Percentiles rank a stretch among this genome's conserved stretches.
These are phyloP conservation scores for Epinephelus lanceolatus DNA, from an alignment of 2,113 vertebrate species.

Conservation along the genomic window DNA sequence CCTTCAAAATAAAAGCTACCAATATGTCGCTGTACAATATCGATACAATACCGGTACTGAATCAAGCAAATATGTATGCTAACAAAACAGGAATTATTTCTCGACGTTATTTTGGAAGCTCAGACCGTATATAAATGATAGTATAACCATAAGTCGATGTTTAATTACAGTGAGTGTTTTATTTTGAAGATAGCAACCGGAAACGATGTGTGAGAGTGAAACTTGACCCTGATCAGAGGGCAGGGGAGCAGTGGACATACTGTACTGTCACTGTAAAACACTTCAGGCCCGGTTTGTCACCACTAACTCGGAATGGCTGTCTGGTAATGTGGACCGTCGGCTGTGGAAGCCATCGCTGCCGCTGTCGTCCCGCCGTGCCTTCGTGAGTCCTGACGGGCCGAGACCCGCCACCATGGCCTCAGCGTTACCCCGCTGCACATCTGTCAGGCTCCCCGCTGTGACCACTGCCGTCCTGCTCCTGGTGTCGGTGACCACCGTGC, in stretches of 20 bases:
- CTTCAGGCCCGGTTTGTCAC: not conserved
- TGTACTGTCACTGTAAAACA: not conserved
- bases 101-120: accelerated
- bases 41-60: no score
- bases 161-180: not conserved
- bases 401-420: conserved; percentile 67
- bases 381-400: conserved; percentile 58
- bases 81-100: not conserved
- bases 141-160: not conserved
- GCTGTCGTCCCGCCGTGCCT: conserved; percentile 70
- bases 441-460: conserved; percentile 75
- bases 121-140: accelerated
- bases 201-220: conserved; percentile 19
- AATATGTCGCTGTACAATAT: no score
- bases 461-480: conserved; percentile 72
- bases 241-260: not conserved
- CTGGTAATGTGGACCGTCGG: conserved; percentile 51
- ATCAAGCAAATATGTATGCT: not conserved
- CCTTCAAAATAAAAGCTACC: conserved; percentile 51
- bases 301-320: conserved; percentile 32
- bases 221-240: not conserved
- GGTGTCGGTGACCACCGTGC: conserved; percentile 67
- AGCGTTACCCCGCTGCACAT: conserved; percentile 59
- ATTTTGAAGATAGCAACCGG: conserved; percentile 42
- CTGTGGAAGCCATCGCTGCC: conserved; percentile 30